phyloP scores from a whole-genome alignment of 2,888 invertebrate species.

The Rhingia rostrata region DNA sequence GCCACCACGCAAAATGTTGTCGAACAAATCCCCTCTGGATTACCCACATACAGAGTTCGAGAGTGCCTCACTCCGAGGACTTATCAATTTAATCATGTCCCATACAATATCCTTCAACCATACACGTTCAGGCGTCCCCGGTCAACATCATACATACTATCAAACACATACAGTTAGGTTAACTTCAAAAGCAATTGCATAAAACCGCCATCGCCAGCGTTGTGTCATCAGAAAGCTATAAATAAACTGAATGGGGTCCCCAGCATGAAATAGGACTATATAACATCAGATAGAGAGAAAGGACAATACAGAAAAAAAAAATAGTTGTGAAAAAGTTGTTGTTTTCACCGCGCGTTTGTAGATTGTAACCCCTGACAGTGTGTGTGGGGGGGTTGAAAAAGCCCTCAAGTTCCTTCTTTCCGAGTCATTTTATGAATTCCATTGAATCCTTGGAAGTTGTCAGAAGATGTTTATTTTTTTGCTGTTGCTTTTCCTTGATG shows the following conservation, averaged over 20 bases:
- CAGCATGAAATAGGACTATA: slow-evolving; percentile 11
- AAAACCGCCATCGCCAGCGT: slow-evolving; percentile 57
- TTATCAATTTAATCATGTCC: slow-evolving; percentile 74
- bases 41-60: slow-evolving; percentile 41
- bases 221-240: slow-evolving; percentile 69
- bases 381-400: slow-evolving; percentile 39
- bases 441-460: slow-evolving; percentile 34
- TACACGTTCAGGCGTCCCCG: slow-evolving; percentile 20
- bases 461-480: slow-evolving; percentile 26
- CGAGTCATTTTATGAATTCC: slow-evolving; percentile 34
- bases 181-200: slow-evolving; percentile 68
- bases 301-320: slow-evolving; percentile 8
- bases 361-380: slow-evolving; percentile 3
- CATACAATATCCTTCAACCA: slow-evolving; percentile 61
- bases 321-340: slow-evolving; percentile 37
- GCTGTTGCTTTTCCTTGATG: slow-evolving; percentile 11
- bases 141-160: slow-evolving; percentile 11
- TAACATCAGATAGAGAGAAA: slow-evolving; percentile 31
- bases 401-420: slow-evolving; percentile 19
- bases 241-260: slow-evolving; percentile 57
- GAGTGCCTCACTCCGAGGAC: slow-evolving; percentile 53
- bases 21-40: slow-evolving; percentile 63
- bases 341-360: slow-evolving; percentile 28
- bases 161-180: slow-evolving; percentile 16
- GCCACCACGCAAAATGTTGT: slow-evolving; percentile 38